phyloP scores from a whole-genome alignment of 2,888 invertebrate genomes.

The Melangyna quadrimaculata region DNA sequence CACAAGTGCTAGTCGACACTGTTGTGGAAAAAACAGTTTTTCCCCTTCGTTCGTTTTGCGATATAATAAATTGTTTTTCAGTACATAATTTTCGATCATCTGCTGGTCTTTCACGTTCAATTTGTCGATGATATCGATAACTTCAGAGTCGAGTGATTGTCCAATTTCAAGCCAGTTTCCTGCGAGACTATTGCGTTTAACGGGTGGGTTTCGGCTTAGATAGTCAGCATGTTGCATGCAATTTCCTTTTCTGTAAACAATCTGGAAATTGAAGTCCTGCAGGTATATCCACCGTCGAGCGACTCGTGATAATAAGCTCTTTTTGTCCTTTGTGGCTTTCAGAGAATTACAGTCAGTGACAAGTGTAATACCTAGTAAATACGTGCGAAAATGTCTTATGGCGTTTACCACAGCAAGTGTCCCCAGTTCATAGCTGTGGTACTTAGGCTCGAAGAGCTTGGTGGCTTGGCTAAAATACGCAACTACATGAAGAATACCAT shows the following conservation, averaged over 20 bases:
- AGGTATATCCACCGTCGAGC: conserved; percentile 55
- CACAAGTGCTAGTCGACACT: background rate
- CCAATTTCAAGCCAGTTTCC: background rate
- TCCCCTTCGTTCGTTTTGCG: no score
- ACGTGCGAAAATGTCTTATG: conserved; percentile 8
- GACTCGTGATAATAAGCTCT: conserved; percentile 33
- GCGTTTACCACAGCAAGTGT: conserved; percentile 21
- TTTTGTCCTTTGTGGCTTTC: no score
- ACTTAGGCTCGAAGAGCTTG: conserved; percentile 12
- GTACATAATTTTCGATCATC: background rate
- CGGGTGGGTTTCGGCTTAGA: background rate
- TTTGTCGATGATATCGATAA: background rate
- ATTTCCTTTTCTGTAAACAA: background rate
- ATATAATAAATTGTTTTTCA: background rate
- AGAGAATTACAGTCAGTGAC: conserved; percentile 21
- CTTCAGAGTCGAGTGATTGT: background rate
- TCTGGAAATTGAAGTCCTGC: conserved; percentile 37
- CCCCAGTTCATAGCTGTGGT: conserved; percentile 27
- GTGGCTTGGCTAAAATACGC: conserved; percentile 50
- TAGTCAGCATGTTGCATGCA: background rate
- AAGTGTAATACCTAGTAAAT: conserved; percentile 21
- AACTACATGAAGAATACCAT: conserved; percentile 24
- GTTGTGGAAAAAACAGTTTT: no score
- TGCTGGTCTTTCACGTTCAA: background rate
- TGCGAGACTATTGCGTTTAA: background rate